Evolutionary conservation across 2,797 vertebrate genomes (phyloP).

Genomic region (Gobio occitaniae): DNA sequence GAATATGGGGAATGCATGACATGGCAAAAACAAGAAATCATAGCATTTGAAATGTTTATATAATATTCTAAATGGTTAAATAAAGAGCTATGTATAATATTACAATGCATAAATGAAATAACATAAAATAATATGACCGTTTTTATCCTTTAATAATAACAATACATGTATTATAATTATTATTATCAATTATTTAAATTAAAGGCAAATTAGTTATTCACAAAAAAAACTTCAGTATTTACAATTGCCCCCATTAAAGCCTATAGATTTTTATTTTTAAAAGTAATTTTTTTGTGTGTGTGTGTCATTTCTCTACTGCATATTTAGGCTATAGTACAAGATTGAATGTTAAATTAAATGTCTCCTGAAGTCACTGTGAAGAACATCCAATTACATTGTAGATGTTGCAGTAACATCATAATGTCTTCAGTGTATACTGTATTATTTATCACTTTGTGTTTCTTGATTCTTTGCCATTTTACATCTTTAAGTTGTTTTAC

Average conservation of each 20-base stretch:
- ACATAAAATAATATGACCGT: background rate
- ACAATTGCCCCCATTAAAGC: background rate
- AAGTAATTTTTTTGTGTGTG: too few relatives aligned
- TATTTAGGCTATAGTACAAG: background rate
- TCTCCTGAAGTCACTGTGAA: background rate
- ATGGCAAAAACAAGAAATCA: constrained; percentile 4
- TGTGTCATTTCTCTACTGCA: background rate
- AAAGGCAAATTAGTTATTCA: background rate
- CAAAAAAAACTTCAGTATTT: background rate
- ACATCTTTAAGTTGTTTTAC: constrained; percentile 15
- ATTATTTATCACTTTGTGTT: background rate
- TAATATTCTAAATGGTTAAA: background rate
- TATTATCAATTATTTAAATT: background rate
- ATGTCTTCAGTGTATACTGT: background rate
- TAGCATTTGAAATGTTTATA: background rate
- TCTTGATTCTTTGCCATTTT: background rate
- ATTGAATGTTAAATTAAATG: background rate
- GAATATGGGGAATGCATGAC: constrained; percentile 15
- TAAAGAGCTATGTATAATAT: background rate
- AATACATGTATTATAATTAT: background rate
- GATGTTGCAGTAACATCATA: background rate
- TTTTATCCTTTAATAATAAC: background rate
- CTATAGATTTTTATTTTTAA: background rate
- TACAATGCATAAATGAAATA: background rate
- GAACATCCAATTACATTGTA: background rate